Evolutionary conservation across 2,113 vertebrate genomes (phyloP), one percentile per base, ranked within the genome.

Genomic region (Pangasianodon gigas): DNA sequence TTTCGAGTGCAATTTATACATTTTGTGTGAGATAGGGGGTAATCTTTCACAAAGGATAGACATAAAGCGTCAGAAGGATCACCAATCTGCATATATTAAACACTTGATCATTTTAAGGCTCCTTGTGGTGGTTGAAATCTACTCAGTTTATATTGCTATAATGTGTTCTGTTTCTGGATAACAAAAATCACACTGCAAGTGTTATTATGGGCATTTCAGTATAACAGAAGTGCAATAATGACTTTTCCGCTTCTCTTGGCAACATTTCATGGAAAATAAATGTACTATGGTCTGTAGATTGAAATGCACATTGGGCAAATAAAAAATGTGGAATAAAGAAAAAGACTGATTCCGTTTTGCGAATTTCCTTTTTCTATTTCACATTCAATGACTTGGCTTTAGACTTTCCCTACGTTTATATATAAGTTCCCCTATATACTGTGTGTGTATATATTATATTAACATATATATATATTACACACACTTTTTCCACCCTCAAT

Each of bases 181-280:
- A 77, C 7, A 46, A 16, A 46, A 58, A 58, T 41, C 69, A 79
- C 13, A 44, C 65, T 41, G 65, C 69, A 32, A 10, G 29, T 21
- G 26, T 87, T 79, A 56, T 54, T 18, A 14, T 29, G 13, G 14
- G 62, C 29, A 29, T 60, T 87, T 46, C 26, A 48, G 46, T 69
- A 21, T 11, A 71, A 51, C 56, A 69, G 65, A 11, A 37, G 26
- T n/a, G 37, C 18, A 37, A 46, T 77, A 46, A 77, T 75, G 48
- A 77, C 48, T 21, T 62, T 87, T 80, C 41, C 9, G 46, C 54
- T 80, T 87, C 51, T 44, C 32, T 58, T 56, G 32, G 54, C 44
- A 75, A 56, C 37, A 56, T 58, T 58, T 44, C 71, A n/a, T 87
- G 29, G 26, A 62, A 87, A 87, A 46, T 77, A 74, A 77, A 74